Base-by-base conservation (phyloP, 2,113 vertebrate genomes). In the Dromaius novaehollandiae region DNA sequence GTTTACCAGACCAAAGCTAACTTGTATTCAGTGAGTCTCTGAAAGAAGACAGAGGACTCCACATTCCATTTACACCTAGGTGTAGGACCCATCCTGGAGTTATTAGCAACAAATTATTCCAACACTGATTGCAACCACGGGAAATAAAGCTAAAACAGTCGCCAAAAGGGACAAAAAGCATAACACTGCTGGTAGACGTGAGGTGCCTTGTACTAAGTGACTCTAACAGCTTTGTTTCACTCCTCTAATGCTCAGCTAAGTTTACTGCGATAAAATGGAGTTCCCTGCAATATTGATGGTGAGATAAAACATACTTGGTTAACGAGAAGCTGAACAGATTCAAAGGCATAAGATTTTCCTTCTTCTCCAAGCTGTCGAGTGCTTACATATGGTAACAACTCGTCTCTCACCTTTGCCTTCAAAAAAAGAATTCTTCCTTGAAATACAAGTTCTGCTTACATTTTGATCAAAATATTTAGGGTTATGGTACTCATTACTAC, bases 161-260 rank as follows among this genome's bases (percentile, higher is more conserved):
- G 13, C 22, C 42, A 61, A 80, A 75, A 61, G 18, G 26, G 7
- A 5, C 32, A 46, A 84, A 42, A 64, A 32, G 25, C 2, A 0
- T 9, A 8, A 55, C 4, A 11, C 36, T 0, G 0, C 73, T 24
- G 51, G 32, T 2, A 20, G 28, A 25, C 7, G 28, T 81, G 15
- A 92, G 16, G 22, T 69, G 53, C 40, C 7, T 12, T 55, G 22
- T 2, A 2, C 19, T n/a, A 30, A 61, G 16, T 16, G 1, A 50
- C 61, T 61, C 11, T 36, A 58, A 38, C 44, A 53, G 32, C 6
- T 65, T 75, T 22, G 24, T 82, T 82, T 55, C 19, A 7, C 22
- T 75, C 22, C 74, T 46, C 36, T 25, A 11, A 38, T 60, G 14
- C 0, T 26, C 32, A 17, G 26, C 16, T 19, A 92, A 76, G 13